Conservation (phyloP, 2,113 vertebrate species). For the Oryzias woworae region DNA sequence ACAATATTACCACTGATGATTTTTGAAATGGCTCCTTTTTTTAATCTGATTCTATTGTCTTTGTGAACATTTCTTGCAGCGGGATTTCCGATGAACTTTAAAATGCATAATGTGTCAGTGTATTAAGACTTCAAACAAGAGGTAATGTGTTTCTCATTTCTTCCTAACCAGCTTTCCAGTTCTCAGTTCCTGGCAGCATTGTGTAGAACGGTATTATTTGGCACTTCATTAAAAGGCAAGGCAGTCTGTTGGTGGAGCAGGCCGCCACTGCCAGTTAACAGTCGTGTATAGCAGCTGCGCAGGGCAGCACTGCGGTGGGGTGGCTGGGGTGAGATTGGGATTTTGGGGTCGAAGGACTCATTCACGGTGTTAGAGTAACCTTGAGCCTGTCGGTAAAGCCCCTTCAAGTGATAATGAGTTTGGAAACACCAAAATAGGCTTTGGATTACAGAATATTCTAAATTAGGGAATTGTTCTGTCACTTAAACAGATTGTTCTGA, state of each 20-base stretch:
- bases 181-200: slow-evolving; percentile 76
- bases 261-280: slow-evolving; percentile 78
- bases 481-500: slow-evolving; percentile 52
- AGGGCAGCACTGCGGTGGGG: slow-evolving; percentile 60
- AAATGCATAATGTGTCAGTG: slow-evolving; percentile 73
- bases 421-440: slow-evolving; percentile 64
- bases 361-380: slow-evolving; percentile 64
- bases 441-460: slow-evolving; percentile 64
- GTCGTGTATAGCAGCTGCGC: slow-evolving; percentile 77
- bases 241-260: slow-evolving; percentile 67
- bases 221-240: slow-evolving; percentile 82
- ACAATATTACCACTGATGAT: slow-evolving; percentile 53
- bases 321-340: slow-evolving; percentile 58
- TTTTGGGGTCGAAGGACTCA: slow-evolving; percentile 67
- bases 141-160: slow-evolving; percentile 77
- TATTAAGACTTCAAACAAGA: slow-evolving; percentile 77
- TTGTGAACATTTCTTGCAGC: slow-evolving; percentile 42
- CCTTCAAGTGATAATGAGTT: slow-evolving; percentile 60
- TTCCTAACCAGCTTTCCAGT: slow-evolving; percentile 58
- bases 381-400: slow-evolving; percentile 53
- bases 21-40: slow-evolving; percentile 32
- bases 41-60: slow-evolving; percentile 66
- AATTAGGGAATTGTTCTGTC: slow-evolving; percentile 57
- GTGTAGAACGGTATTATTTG: slow-evolving; percentile 78
- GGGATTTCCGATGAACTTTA: slow-evolving; percentile 55